Evolutionary conservation across 2,888 invertebrate species (phyloP), one percentile per base, ranked within the genome.

Genomic region (Melieria omissa): DNA sequence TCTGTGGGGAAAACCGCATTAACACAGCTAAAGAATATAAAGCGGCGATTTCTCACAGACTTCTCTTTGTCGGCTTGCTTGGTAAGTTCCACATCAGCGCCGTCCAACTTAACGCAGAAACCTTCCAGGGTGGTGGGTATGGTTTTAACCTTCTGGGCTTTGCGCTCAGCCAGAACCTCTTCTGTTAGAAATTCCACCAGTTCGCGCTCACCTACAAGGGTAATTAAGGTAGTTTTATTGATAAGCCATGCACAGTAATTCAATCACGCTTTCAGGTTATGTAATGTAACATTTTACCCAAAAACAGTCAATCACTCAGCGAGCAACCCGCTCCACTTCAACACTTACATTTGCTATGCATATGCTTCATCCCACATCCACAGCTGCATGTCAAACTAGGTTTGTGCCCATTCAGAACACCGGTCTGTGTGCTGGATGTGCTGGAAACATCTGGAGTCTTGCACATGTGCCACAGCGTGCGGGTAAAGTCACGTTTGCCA

Each of bases 121-220:
- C 95, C 96, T 41, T 94, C 93, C 41, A 98, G 84, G 75, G 92
- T 92, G 0, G 91, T 89, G 0, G 96, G 93, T 77, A 95, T 89
- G 0, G 90, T 89, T 85, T 93, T 92, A 14, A 91, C 85, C 84
- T 94, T 94, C 82, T 93, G 93, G 3, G 93, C 91, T 84, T 95
- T 95, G 78, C 94, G 93, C 85, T 98, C 98, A 0, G 95, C 94
- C 44, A 94, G 90, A 75, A 99, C 98, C 88, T 99, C 98, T 82
- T 98, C 96, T 1, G 94, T 93, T 44, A 99, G 88, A 84, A 98
- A 98, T 84, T 96, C 95, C 0, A 95, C 93, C 65, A 99, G 88
- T 83, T 96, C 96, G 77, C 92, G 90, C 85, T 96, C 96, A 80
- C 93, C 95, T 96, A 80, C 49, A 65, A 72, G n/a, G 9, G 52